These are phyloP conservation scores for Lasioglossum morio DNA, from an alignment of 2,888 invertebrate genomes.

Conservation along the genomic window DNA sequence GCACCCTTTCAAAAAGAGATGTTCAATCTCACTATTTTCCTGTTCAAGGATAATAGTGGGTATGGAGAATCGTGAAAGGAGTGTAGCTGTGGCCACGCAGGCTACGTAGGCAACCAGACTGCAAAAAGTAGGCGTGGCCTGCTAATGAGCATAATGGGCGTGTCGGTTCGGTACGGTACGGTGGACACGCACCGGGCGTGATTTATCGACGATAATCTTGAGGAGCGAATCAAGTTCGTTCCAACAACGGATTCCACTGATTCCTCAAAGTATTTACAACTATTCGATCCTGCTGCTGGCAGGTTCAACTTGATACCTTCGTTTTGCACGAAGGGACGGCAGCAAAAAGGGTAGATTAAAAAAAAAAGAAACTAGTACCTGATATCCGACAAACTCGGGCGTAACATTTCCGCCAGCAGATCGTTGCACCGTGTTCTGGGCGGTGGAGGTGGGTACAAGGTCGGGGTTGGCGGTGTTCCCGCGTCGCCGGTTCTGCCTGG, in stretches of 20 bases:
- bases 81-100: too few relatives aligned
- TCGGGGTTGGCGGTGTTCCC: slow-evolving; percentile 66
- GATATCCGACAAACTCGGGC: slow-evolving; percentile 87
- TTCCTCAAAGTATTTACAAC: background rate
- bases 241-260: background rate
- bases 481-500: slow-evolving; percentile 77
- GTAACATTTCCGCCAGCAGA: slow-evolving; percentile 76
- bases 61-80: too few relatives aligned
- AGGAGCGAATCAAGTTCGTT: background rate
- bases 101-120: too few relatives aligned
- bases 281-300: too few relatives aligned
- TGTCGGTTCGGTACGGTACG: background rate
- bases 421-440: slow-evolving; percentile 53
- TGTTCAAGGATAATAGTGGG: too few relatives aligned
- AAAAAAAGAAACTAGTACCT: slow-evolving; percentile 84
- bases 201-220: background rate
- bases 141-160: background rate
- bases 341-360: background rate
- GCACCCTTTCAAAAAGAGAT: too few relatives aligned
- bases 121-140: background rate
- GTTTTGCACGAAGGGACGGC: too few relatives aligned
- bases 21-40: too few relatives aligned
- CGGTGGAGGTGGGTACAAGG: slow-evolving; percentile 44
- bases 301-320: too few relatives aligned
- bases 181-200: background rate